Conservation (phyloP, 1,140 invertebrate species). For the Thalassaphorura encarpata region DNA sequence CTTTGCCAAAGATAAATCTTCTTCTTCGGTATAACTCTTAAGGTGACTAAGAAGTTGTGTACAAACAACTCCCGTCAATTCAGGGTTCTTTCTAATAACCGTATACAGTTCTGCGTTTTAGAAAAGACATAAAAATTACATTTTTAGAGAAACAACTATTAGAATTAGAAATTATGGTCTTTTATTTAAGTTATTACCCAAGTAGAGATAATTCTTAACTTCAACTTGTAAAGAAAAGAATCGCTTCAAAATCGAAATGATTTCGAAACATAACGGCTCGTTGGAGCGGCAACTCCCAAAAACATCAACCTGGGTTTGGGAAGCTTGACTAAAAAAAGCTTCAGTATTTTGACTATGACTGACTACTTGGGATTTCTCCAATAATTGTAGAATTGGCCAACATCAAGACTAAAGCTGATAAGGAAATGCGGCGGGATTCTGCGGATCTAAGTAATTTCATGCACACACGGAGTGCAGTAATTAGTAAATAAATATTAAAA, state of each 20-base stretch:
- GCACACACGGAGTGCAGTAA: neutral
- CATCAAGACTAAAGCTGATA: slow-evolving; percentile 12
- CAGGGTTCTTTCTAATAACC: slow-evolving; percentile 16
- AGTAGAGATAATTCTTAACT: slow-evolving; percentile 22
- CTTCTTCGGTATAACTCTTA: slow-evolving; percentile 4
- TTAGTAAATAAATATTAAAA: neutral
- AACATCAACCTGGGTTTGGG: neutral
- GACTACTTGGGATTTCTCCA: slow-evolving; percentile 16
- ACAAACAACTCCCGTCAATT: slow-evolving; percentile 13
- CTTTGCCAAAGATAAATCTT: too few relatives aligned
- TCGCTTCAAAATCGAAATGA: slow-evolving; percentile 17
- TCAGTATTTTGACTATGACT: slow-evolving; percentile 10
- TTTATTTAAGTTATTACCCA: too few relatives aligned
- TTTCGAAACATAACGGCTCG: slow-evolving; percentile 22
- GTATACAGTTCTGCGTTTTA: slow-evolving; percentile 11
- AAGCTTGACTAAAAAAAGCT: neutral
- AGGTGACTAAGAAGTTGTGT: slow-evolving; percentile 10
- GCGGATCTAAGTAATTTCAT: slow-evolving; percentile 20
- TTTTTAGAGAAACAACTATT: neutral
- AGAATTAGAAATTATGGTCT: neutral
- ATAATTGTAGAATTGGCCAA: slow-evolving; percentile 21
- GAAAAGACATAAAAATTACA: neutral
- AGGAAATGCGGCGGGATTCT: slow-evolving; percentile 18
- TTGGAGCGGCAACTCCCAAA: slow-evolving; percentile 4
- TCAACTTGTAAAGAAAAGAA: slow-evolving; percentile 21